Conservation (phyloP, 1,140 invertebrate species). For the Lineus longissimus region DNA sequence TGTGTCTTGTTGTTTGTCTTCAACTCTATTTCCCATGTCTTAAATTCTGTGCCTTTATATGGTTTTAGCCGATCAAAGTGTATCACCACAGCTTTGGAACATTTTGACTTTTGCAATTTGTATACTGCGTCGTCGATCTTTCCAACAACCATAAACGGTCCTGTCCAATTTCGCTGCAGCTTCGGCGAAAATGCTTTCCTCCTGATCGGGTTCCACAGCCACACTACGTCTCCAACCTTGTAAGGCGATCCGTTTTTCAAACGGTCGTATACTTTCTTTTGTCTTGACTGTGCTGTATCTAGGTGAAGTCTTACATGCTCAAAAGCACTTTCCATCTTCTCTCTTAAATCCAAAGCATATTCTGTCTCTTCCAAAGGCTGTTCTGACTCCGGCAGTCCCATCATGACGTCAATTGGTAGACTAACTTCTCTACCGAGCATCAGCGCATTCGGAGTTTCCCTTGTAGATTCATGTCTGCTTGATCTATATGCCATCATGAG, state of each 20-base stretch:
- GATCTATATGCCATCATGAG: slow-evolving; percentile 20
- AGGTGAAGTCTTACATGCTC: slow-evolving; percentile 3
- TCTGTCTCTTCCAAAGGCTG: neutral
- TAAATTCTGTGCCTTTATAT: too few relatives aligned
- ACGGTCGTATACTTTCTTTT: slow-evolving; percentile 14
- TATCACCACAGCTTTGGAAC: neutral
- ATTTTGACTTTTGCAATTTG: neutral
- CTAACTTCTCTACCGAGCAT: slow-evolving; percentile 21
- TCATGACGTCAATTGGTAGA: slow-evolving; percentile 11
- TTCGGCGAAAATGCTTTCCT: too few relatives aligned
- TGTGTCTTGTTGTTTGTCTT: too few relatives aligned
- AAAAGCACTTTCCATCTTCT: slow-evolving; percentile 13
- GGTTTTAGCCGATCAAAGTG: neutral
- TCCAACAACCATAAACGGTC: too few relatives aligned
- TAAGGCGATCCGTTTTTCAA: neutral
- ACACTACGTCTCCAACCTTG: too few relatives aligned
- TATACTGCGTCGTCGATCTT: neutral
- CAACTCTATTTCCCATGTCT: too few relatives aligned
- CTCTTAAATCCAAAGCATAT: neutral
- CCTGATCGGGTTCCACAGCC: too few relatives aligned
- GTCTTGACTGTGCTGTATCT: slow-evolving; percentile 4
- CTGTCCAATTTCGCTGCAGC: too few relatives aligned
- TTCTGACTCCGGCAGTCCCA: slow-evolving; percentile 10
- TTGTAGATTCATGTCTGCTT: slow-evolving; percentile 12
- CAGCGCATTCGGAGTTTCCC: slow-evolving; percentile 12